Evolutionary conservation across 2,797 vertebrate species (phyloP).

Genomic region (Diglossa cyanea): DNA sequence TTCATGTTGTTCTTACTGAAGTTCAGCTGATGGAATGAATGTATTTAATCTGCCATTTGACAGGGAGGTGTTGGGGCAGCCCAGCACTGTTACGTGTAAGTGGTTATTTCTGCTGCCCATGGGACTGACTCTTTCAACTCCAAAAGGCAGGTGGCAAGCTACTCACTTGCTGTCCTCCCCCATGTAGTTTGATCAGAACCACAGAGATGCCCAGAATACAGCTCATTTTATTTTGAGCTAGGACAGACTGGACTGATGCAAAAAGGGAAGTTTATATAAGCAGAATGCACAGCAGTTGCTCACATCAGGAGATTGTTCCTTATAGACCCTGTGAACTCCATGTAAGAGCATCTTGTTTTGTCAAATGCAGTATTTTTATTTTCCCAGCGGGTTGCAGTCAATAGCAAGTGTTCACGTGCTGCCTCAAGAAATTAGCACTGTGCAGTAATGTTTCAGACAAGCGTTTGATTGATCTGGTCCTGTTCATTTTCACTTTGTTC

Average conservation of each 20-base stretch:
- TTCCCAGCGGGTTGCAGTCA: background rate
- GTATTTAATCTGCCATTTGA: background rate
- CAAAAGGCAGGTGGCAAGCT: background rate
- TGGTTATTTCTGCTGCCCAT: background rate
- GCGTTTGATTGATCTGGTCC: background rate
- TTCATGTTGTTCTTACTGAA: background rate
- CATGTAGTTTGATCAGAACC: background rate
- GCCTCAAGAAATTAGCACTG: constrained; percentile 18
- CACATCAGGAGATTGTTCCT: background rate
- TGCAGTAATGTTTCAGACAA: background rate
- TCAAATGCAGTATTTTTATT: background rate
- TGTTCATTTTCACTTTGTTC: constrained; percentile 25
- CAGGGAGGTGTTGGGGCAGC: background rate
- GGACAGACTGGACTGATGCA: background rate
- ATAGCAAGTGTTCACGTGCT: background rate
- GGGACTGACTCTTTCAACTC: background rate
- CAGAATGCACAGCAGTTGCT: constrained; percentile 16
- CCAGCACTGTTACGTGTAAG: background rate
- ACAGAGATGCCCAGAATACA: background rate
- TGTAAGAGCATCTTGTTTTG: background rate
- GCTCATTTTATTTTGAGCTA: background rate
- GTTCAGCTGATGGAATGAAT: background rate
- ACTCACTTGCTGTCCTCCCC: background rate
- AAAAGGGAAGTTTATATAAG: constrained; percentile 37
- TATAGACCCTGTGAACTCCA: background rate